Percentiles rank a stretch among this genome's conserved stretches.
phyloP scores from a whole-genome alignment of 2,888 invertebrate species.

The Crossocerus cetratus region DNA sequence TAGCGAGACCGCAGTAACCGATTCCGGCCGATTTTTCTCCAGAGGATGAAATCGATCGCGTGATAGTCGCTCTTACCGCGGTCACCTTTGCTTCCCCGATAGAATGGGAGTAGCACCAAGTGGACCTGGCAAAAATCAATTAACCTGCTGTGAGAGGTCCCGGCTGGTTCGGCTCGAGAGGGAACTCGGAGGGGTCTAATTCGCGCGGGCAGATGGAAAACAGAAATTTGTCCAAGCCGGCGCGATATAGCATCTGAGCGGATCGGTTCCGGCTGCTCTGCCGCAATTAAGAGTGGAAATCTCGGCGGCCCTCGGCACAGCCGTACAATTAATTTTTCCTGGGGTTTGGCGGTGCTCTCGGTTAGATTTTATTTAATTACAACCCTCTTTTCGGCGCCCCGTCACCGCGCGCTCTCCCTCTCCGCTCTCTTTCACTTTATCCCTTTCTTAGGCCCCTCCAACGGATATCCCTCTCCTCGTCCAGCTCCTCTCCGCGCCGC shows the following conservation, averaged over 20 bases:
- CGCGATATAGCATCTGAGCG: no score
- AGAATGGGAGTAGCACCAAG: background rate
- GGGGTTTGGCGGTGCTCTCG: slow-evolving; percentile 41
- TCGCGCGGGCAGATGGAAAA: no score
- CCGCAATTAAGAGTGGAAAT: slow-evolving; percentile 60
- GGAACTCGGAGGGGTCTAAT: no score
- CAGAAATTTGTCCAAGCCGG: no score
- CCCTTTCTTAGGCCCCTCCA: slow-evolving; percentile 20
- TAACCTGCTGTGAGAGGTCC: no score
- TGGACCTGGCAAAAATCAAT: background rate
- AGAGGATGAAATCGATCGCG: slow-evolving; percentile 27
- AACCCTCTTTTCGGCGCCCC: slow-evolving; percentile 24
- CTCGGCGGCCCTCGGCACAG: slow-evolving; percentile 44
- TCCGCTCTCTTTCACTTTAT: slow-evolving; percentile 1
- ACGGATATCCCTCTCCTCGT: slow-evolving; percentile 31
- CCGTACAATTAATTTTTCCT: slow-evolving; percentile 61
- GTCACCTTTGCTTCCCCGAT: background rate
- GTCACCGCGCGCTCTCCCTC: slow-evolving; percentile 16
- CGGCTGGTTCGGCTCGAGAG: no score
- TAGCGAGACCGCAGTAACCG: slow-evolving; percentile 13
- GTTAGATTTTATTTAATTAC: slow-evolving; percentile 63
- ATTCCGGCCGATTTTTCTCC: background rate
- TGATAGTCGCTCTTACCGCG: slow-evolving; percentile 14
- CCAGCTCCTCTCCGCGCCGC: slow-evolving; percentile 20
- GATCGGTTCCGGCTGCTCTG: no score